Evolutionary conservation across 1,140 invertebrate species (phyloP).

Genomic region (Sinella curviseta): DNA sequence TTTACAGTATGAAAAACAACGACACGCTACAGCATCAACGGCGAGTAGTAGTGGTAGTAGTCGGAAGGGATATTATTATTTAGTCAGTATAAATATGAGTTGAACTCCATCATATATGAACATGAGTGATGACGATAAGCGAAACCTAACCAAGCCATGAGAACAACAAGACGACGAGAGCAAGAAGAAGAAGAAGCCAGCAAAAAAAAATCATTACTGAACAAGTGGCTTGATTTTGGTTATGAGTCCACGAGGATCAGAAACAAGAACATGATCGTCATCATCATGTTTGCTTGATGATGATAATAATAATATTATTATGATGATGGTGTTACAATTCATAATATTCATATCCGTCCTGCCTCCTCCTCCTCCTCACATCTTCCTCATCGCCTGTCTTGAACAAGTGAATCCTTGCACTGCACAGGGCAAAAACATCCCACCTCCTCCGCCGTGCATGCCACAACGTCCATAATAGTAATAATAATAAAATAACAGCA

Average conservation of each 20-base stretch:
- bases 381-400: background rate
- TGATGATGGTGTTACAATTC: constrained; percentile 4
- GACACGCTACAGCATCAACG: no score
- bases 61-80: no score
- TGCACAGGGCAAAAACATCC: no score
- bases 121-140: no score
- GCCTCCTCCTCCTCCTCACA: background rate
- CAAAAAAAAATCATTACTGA: background rate
- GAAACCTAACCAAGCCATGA: no score
- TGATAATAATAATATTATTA: background rate
- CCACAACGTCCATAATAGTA: background rate
- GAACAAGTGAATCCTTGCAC: background rate
- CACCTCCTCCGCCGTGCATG: no score
- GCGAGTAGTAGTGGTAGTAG: no score
- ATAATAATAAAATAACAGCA: background rate
- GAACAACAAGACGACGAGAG: no score
- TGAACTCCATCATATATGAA: no score
- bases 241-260: background rate
- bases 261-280: background rate
- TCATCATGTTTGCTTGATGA: background rate
- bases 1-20: no score
- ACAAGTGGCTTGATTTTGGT: background rate
- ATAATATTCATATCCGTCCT: constrained; percentile 6
- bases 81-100: no score
- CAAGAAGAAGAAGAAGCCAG: background rate